phyloP scores from a whole-genome alignment of 2,888 invertebrate species.

The Lochmaea capreae region DNA sequence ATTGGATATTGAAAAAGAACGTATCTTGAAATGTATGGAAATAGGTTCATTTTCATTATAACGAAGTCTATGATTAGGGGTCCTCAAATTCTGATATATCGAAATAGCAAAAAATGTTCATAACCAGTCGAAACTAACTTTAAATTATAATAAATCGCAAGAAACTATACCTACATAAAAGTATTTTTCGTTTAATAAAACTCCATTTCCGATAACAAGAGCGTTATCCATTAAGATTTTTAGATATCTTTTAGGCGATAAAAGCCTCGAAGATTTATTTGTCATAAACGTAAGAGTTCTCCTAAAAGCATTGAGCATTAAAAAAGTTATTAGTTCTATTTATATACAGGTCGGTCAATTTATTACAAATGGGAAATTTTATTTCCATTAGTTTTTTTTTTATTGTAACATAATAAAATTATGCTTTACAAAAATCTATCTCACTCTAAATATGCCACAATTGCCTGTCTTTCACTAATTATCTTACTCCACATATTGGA shows the following conservation, averaged over 20 bases:
- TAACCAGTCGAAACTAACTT: too few species aligned
- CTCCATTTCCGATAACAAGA: background rate
- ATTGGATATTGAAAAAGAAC: too few species aligned
- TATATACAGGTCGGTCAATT: background rate
- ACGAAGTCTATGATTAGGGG: too few species aligned
- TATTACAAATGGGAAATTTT: background rate
- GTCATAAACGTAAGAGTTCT: background rate
- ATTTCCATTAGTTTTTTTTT: background rate
- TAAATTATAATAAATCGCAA: too few species aligned
- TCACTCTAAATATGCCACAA: background rate
- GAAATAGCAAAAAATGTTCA: too few species aligned
- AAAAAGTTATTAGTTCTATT: background rate
- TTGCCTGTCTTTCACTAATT: background rate
- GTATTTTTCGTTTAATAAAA: background rate
- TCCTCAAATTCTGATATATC: too few species aligned
- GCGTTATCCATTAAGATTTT: background rate
- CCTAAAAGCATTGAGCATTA: background rate
- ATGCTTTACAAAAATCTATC: too few species aligned
- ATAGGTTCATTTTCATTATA: too few species aligned
- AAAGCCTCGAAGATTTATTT: background rate
- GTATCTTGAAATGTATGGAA: too few species aligned
- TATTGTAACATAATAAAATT: too few species aligned
- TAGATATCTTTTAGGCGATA: conserved; percentile 1
- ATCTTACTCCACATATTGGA: background rate
- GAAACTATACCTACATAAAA: background rate